A percentile compares a stretch with the other conserved stretches of the same genome.
Conservation (phyloP, 2,797 vertebrate species). For the Chiropotes sagulatus region DNA sequence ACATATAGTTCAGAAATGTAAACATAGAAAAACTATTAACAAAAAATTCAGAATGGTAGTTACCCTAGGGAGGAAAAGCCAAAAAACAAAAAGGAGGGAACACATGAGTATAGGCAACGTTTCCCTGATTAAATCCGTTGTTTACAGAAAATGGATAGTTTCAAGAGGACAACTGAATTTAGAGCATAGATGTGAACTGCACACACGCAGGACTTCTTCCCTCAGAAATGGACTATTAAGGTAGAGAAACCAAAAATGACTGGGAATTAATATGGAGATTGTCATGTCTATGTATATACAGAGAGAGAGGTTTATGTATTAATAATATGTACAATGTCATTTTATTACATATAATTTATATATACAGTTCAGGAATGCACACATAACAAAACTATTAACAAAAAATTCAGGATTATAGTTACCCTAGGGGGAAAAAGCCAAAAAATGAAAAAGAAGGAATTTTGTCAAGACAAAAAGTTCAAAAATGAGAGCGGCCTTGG, state of each 20-base stretch:
- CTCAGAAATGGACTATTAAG: not conserved
- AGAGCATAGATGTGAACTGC: not conserved
- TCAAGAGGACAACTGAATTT: not conserved
- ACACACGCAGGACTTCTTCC: not conserved
- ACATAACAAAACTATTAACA: not conserved
- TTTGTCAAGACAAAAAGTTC: not conserved
- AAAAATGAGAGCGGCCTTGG: not conserved
- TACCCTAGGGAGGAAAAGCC: not conserved
- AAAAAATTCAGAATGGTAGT: not conserved
- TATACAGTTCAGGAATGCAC: not conserved
- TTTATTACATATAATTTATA: not conserved
- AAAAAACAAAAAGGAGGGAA: not conserved
- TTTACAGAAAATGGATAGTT: not conserved
- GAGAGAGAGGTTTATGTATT: not conserved
- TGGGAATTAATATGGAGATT: not conserved
- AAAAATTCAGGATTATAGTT: slow-evolving; percentile 1
- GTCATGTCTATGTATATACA: not conserved
- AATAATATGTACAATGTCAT: not conserved
- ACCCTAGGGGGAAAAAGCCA: not conserved
- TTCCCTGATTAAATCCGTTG: not conserved
- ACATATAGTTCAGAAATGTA: not conserved
- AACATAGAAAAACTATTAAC: not conserved
- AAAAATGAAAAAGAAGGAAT: not conserved
- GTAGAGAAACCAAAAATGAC: not conserved
- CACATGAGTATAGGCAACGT: too few species aligned